Conservation (phyloP, 2,888 invertebrate species). For the Chrysolina haemoptera region DNA sequence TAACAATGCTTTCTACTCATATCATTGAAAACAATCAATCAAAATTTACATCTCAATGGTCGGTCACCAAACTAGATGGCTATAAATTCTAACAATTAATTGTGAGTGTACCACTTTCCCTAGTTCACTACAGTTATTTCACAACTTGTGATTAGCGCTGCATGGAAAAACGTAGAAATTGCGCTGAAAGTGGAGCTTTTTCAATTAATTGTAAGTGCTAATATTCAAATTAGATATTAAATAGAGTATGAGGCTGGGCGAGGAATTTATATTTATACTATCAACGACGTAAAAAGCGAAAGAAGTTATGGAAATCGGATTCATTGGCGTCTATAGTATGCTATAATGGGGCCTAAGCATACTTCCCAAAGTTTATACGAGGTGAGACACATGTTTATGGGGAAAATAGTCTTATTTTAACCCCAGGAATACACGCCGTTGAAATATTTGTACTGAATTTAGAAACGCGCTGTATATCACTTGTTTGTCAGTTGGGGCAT, state of each 20-base stretch:
- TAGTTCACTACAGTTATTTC: neutral
- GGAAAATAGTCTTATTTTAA: no score
- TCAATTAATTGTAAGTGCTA: conserved; percentile 3
- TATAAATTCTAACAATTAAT: conserved; percentile 12
- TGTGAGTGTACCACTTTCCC: conserved; percentile 7
- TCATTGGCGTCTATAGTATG: neutral
- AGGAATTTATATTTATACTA: neutral
- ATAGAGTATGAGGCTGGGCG: conserved; percentile 6
- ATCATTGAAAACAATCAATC: neutral
- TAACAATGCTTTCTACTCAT: no score
- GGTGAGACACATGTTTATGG: no score
- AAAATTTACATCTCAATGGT: neutral
- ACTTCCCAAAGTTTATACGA: no score
- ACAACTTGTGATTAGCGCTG: neutral
- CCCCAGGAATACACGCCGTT: no score
- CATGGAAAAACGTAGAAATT: neutral
- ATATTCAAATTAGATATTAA: conserved; percentile 12
- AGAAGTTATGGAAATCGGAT: neutral
- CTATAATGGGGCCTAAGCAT: neutral
- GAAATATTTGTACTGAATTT: no score
- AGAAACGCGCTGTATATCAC: no score
- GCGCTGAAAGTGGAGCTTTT: conserved; percentile 2
- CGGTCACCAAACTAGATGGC: neutral
- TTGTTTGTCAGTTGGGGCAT: no score
- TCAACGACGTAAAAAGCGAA: neutral